These are phyloP conservation scores for Oreocharis arfaki DNA, from an alignment of 2,113 vertebrate genomes.

Conservation along the genomic window DNA sequence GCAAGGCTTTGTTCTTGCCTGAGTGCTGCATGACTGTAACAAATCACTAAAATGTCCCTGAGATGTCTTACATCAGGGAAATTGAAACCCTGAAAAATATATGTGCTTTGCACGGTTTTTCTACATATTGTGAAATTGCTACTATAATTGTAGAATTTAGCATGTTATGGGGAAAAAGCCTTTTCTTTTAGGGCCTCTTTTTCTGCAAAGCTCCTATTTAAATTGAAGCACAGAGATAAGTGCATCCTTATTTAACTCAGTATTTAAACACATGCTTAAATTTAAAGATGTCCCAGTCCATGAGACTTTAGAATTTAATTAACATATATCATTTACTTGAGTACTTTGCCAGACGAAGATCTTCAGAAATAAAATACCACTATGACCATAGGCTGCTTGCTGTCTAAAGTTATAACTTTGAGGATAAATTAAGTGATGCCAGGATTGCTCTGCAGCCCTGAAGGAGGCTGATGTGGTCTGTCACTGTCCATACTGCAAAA, in stretches of 20 bases:
- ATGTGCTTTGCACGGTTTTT: not conserved
- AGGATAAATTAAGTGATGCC: not conserved
- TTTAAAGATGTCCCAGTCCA: not conserved
- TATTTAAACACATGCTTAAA: not conserved
- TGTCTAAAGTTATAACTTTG: not conserved
- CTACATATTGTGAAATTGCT: slow-evolving; percentile 12
- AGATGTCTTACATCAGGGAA: slow-evolving; percentile 39
- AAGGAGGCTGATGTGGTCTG: not conserved
- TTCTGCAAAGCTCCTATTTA: not conserved
- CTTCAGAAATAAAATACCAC: not conserved
- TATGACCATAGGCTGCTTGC: not conserved
- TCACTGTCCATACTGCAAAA: not conserved
- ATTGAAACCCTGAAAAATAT: slow-evolving; percentile 49
- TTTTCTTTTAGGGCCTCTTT: not conserved
- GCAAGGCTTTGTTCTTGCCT: slow-evolving; percentile 16
- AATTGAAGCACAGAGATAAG: not conserved
- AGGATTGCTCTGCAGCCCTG: not conserved
- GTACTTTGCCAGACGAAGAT: not conserved
- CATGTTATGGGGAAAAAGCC: not conserved
- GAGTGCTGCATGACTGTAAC: slow-evolving; percentile 19
- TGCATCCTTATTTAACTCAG: not conserved
- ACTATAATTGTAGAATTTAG: not conserved
- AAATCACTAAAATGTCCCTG: slow-evolving; percentile 59
- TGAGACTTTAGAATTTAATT: not conserved
- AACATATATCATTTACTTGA: not conserved